These are phyloP conservation scores for Sarcophaga subvicina DNA, from an alignment of 2,888 invertebrate species.

Conservation along the genomic window DNA sequence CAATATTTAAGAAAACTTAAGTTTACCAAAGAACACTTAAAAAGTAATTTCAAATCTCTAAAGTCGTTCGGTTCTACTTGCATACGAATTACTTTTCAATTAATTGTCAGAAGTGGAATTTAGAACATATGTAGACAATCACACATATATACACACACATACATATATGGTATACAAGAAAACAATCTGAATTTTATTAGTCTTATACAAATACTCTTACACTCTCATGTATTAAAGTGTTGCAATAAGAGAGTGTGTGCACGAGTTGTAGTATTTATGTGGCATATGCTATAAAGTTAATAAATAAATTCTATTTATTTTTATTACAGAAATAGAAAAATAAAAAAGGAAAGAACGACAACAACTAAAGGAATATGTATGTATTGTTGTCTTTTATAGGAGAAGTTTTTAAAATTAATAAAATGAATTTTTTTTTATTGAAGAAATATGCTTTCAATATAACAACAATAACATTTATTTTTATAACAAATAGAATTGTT, in stretches of 20 bases:
- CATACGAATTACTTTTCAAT: conserved; percentile 29
- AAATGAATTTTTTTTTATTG: background rate
- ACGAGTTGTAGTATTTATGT: background rate
- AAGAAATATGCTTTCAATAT: background rate
- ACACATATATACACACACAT: background rate
- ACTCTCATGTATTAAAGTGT: background rate
- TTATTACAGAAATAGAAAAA: background rate
- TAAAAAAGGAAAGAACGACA: too few species aligned
- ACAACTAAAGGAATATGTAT: background rate
- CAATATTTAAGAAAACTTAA: conserved; percentile 1
- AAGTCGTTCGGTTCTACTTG: conserved; percentile 1
- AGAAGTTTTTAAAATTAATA: conserved; percentile 37
- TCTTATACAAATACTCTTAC: background rate
- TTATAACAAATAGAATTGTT: conserved; percentile 19
- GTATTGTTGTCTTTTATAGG: background rate
- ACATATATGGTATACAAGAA: background rate
- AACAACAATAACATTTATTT: background rate
- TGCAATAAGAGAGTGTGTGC: too few species aligned
- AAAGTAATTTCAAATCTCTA: conserved; percentile 5
- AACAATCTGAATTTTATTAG: background rate
- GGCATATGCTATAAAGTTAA: conserved; percentile 27
- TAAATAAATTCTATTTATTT: conserved; percentile 35
- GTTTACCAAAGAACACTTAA: conserved; percentile 15
- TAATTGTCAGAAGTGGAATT: conserved; percentile 10
- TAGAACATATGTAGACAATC: too few species aligned